phyloP scores from a whole-genome alignment of 2,113 vertebrate genomes.

The Bombycilla garrulus region DNA sequence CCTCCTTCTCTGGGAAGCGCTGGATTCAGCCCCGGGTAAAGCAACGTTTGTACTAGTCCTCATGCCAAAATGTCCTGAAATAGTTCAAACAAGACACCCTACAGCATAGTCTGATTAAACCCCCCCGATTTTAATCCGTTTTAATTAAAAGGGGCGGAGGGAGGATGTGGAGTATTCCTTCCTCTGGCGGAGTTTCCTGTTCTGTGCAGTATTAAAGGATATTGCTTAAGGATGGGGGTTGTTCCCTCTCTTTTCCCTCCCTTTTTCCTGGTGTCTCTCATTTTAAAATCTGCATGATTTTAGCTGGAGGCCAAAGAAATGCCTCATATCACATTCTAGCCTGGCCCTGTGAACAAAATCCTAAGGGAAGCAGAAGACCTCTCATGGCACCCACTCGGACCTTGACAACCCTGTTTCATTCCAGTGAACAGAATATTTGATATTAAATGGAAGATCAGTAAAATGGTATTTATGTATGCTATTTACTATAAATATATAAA shows the following conservation, averaged over 20 bases:
- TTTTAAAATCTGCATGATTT: background rate
- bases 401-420: background rate
- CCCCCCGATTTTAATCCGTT: background rate
- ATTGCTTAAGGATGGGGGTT: background rate
- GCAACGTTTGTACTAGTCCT: background rate
- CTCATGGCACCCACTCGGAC: accelerated
- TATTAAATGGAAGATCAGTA: background rate
- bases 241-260: background rate
- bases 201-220: conserved; percentile 21
- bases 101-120: background rate
- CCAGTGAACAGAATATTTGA: background rate
- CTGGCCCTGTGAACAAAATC: background rate
- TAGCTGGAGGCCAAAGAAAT: background rate
- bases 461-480: background rate
- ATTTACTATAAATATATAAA: too few species aligned
- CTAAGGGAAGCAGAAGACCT: background rate
- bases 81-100: conserved; percentile 27
- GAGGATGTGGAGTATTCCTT: conserved; percentile 44
- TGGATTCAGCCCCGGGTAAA: background rate
- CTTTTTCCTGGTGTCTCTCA: background rate
- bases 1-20: background rate
- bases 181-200: conserved; percentile 25
- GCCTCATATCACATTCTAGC: too few species aligned
- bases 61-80: background rate
- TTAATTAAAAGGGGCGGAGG: background rate